Conservation (phyloP, 2,797 vertebrate species). For the Bradypodion ventrale region DNA sequence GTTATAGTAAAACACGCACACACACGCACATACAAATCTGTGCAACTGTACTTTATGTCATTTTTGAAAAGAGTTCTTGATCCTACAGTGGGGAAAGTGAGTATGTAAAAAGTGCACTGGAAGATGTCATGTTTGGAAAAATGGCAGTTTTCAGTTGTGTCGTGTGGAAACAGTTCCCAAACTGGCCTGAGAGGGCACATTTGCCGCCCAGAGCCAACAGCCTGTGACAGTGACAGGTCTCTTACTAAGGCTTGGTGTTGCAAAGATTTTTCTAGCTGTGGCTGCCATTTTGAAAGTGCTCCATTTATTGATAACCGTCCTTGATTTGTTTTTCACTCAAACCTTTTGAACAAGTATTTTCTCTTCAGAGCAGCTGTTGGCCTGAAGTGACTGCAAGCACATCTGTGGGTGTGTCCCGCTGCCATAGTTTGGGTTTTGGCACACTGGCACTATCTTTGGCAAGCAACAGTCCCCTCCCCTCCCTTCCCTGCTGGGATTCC, state of each 20-base stretch:
- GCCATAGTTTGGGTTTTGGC: background rate
- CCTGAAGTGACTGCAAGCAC: background rate
- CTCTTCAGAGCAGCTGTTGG: constrained; percentile 55
- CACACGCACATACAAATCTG: too few species aligned
- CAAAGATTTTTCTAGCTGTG: background rate
- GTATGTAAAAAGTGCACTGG: background rate
- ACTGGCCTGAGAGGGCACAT: background rate
- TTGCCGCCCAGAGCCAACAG: background rate
- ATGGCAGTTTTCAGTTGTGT: too few species aligned
- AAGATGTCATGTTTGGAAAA: background rate
- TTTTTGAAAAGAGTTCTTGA: background rate
- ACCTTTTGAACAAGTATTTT: constrained; percentile 44
- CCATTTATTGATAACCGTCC: background rate
- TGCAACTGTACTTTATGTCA: too few species aligned
- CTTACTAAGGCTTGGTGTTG: background rate
- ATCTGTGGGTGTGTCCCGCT: background rate
- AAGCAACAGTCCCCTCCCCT: background rate
- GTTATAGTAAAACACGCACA: too few species aligned
- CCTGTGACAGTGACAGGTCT: background rate
- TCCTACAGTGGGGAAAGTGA: background rate
- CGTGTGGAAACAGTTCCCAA: background rate
- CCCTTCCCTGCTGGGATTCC: background rate
- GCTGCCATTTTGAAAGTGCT: background rate
- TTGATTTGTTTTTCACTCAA: background rate
- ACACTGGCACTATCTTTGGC: background rate